Evolutionary conservation across 2,888 invertebrate genomes (phyloP), one percentile per base, ranked within the genome.

Genomic region (Plebejus melissa): DNA sequence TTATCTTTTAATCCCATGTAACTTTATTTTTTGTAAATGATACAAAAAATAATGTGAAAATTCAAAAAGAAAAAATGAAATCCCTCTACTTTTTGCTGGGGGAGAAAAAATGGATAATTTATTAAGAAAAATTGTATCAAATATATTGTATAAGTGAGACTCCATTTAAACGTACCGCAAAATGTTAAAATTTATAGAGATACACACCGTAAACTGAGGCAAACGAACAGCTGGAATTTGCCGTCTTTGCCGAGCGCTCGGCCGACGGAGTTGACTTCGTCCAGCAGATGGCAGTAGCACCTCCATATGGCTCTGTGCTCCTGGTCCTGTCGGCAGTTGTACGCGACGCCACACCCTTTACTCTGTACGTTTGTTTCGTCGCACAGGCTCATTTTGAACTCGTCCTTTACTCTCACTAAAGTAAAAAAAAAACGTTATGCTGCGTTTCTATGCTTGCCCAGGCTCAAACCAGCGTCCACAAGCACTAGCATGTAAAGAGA

Each of bases 211-310:
- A 98, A 95, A 84, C 98, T 97, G 54, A 99, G 95, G 87, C 99
- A 99, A 81, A 99, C 96, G 85, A 99, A 98, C 60, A 99, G 95
- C 89, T 99, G 99, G 88, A 99, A 99, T 90, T 99, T 98, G 74
- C 99, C 99, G 91, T 99, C 99, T 88, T 99, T 99, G 75, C 99
- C 99, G 36, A 98, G 94, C n/a, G 97, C 94, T 22, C 91, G 88
- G 76, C 97, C 98, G 0, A 97, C 97, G 74, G 95, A 95, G 86
- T 96, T 96, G 78, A 99, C 97, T 88, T 98, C 98, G 83, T 97
- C 96, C 85, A 99, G 96, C 16, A 99, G 94, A 84, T 97, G 97
- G 87, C 97, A 97, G 90, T 97, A 98, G 83, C 97, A 96, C 77
- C 97, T 94, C 95, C 98, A 97, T 78, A 98, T 96, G 11, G 96